A percentile compares a stretch with the other conserved stretches of the same genome.
These are phyloP conservation scores for Calyptommatus sinebrachiatus DNA, from an alignment of 2,113 vertebrate species.

Conservation along the genomic window DNA sequence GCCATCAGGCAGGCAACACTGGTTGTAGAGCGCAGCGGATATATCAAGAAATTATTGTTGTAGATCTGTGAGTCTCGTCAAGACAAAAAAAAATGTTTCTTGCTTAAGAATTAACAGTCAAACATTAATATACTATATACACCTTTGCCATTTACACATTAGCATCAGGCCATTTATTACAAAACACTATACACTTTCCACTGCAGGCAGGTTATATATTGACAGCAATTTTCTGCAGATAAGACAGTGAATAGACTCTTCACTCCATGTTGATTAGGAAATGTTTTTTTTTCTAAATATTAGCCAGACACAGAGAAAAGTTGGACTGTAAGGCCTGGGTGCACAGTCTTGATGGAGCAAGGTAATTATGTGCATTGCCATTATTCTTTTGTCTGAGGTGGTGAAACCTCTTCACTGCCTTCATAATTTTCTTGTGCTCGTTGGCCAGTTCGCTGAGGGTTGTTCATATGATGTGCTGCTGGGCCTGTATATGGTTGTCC, in stretches of 20 bases:
- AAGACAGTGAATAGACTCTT: constrained; percentile 87
- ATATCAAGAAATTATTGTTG: constrained; percentile 85
- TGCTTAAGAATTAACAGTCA: constrained; percentile 96
- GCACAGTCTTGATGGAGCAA: constrained; percentile 87
- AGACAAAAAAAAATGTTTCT: constrained; percentile 82
- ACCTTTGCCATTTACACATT: constrained; percentile 96
- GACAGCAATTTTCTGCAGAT: constrained; percentile 88
- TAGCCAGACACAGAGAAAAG: constrained; percentile 86
- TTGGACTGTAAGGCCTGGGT: constrained; percentile 90
- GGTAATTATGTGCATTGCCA: constrained; percentile 78
- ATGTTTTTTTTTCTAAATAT: constrained; percentile 88
- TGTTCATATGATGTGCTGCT: constrained; percentile 99
- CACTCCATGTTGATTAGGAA: constrained; percentile 88
- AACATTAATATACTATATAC: constrained; percentile 99
- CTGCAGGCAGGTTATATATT: constrained; percentile 91
- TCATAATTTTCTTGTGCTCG: constrained; percentile 99
- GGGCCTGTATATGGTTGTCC: constrained; percentile 98
- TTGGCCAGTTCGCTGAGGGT: constrained; percentile 92
- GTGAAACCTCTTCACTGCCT: constrained; percentile 91
- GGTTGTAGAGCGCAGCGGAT: constrained; percentile 88
- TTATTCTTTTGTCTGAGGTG: constrained; percentile 93
- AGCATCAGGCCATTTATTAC: constrained; percentile 95
- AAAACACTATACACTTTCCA: constrained; percentile 95
- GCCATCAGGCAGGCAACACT: constrained; percentile 88
- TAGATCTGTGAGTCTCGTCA: constrained; percentile 91